Conservation (phyloP, 2,113 vertebrate genomes). For the Hemicordylus capensis region DNA sequence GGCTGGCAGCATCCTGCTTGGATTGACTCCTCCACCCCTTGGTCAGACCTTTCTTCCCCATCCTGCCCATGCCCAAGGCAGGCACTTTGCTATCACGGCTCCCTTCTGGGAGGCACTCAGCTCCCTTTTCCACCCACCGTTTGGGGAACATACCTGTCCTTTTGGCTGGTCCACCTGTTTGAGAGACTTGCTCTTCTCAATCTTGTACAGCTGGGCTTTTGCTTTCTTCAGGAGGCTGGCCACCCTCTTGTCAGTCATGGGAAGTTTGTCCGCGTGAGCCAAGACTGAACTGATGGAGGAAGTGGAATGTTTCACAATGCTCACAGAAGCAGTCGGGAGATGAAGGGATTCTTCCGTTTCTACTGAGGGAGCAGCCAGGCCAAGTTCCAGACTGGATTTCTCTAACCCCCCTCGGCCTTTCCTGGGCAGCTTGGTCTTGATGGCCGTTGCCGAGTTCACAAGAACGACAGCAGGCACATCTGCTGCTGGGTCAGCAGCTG, state of each 20-base stretch:
- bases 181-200: conserved; percentile 94
- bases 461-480: conserved; percentile 74
- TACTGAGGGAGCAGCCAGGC: conserved; percentile 65
- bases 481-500: conserved; percentile 71
- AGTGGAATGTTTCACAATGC: conserved; percentile 81
- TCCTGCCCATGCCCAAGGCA: no score
- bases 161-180: conserved; percentile 92
- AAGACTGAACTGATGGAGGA: conserved; percentile 90
- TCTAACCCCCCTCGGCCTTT: conserved; percentile 84
- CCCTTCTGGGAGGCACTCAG: not conserved
- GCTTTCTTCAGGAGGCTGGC: conserved; percentile 94
- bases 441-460: conserved; percentile 69
- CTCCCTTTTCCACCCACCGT: not conserved
- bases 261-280: conserved; percentile 92
- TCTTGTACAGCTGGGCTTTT: conserved; percentile 94
- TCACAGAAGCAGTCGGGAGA: conserved; percentile 74
- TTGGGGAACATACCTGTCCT: conserved; percentile 85
- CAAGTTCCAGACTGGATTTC: conserved; percentile 79
- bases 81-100: no score
- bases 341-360: conserved; percentile 79
- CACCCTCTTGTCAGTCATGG: conserved; percentile 91
- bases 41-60: no score
- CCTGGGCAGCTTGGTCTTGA: conserved; percentile 89
- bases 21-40: no score
- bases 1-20: no score